phyloP scores from a whole-genome alignment of 2,888 invertebrate species.

The Teinopalpus imperialis region DNA sequence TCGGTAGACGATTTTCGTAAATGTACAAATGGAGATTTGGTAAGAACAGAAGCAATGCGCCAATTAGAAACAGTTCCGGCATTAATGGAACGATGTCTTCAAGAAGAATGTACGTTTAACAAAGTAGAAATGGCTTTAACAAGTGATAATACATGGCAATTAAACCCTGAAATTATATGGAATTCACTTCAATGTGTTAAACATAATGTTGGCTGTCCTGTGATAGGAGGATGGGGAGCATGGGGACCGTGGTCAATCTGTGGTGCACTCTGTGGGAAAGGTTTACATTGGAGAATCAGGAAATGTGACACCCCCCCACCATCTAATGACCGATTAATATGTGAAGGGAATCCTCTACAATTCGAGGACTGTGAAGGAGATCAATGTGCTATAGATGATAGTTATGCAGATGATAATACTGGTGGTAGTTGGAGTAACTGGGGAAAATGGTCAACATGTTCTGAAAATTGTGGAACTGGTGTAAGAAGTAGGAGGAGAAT shows the following conservation, averaged over 20 bases:
- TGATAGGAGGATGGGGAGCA: conserved; percentile 65
- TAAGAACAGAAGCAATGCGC: conserved; percentile 55
- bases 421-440: conserved; percentile 67
- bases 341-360: conserved; percentile 57
- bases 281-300: conserved; percentile 60
- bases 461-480: conserved; percentile 70
- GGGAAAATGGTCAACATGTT: conserved; percentile 68
- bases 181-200: conserved; percentile 77
- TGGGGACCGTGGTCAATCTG: conserved; percentile 70
- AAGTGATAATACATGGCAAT: conserved; percentile 64
- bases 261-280: conserved; percentile 65
- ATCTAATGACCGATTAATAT: conserved; percentile 50
- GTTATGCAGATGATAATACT: conserved; percentile 34
- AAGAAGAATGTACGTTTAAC: conserved; percentile 66
- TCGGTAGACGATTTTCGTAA: conserved; percentile 59
- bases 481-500: conserved; percentile 56
- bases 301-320: conserved; percentile 67
- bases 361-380: conserved; percentile 60
- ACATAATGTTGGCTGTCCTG: conserved; percentile 72
- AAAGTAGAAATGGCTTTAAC: conserved; percentile 61
- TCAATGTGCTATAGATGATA: conserved; percentile 58
- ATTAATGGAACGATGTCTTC: conserved; percentile 66
- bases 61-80: conserved; percentile 64
- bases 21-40: conserved; percentile 52
- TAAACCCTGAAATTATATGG: conserved; percentile 65